Evolutionary conservation across 2,797 vertebrate species (phyloP), one percentile per base, ranked within the genome.

Genomic region (Falco naumanni): DNA sequence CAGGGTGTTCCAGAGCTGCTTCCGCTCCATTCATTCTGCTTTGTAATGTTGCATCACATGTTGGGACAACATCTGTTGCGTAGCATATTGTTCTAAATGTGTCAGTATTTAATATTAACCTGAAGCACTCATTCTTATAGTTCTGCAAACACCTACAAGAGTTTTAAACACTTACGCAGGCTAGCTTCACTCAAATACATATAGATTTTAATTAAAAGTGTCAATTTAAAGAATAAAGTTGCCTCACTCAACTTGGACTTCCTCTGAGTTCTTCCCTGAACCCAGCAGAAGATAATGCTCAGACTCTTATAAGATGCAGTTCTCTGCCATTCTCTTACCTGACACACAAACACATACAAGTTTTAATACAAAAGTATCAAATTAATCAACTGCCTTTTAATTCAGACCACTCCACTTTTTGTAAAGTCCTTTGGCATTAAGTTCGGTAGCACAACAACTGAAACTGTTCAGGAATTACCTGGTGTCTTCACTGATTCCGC

Each of bases 21-120:
- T 83, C 80, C 1, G 1, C 47, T 77, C 56, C 64, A 18, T 78
- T 90, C 95, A 64, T 72, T 64, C 84, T 53, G 74, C 76, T 84
- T 72, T 89, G 51, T 24, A 60, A 66, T 3, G 1, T 4, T 94
- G 83, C 79, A 3, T 90, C 87, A 34, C 72, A 53, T 31, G 48
- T 70, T 71, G 57, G 64, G 64, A 68, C 1, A 21, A 70, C 75
- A 93, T 84, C 78, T 70, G 41, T 24, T 77, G 24, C 10, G 54
- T 28, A 59, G 69, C 53, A 39, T 39, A 75, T 51, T 94, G 64
- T 48, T 95, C 82, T 81, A 57, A 91, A 80, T 28, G 24, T 47
- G 65, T 68, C 91, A 90, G 87, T 75, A 91, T 89, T 94, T 91
- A 84, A 79, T 59, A 65, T 39, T 37, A 82, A 89, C 63, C 64